Conservation (phyloP, 2,797 vertebrate species). For the Phataginus tricuspis region DNA sequence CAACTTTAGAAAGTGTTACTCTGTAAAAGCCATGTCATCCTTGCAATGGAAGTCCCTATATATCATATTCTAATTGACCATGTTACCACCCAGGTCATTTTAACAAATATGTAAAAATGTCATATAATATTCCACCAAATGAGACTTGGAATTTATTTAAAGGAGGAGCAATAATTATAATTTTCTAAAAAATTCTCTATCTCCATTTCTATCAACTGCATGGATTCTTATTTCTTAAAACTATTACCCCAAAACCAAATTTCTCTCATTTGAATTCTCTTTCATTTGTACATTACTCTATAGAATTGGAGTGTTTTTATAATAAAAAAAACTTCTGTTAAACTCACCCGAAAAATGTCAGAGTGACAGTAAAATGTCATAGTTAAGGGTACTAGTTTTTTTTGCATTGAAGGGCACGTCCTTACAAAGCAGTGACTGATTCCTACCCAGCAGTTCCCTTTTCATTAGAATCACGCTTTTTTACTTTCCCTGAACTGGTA, state of each 20-base stretch:
- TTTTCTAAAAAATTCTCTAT: not conserved
- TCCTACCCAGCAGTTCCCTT: not conserved
- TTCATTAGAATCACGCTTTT: not conserved
- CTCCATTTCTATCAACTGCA: not conserved
- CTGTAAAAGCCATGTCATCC: slow-evolving; percentile 78
- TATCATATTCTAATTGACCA: not conserved
- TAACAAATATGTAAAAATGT: not conserved
- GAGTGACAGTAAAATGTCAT: not conserved
- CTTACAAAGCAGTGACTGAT: not conserved
- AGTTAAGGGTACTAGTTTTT: not conserved
- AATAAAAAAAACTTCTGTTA: not conserved
- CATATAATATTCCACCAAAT: not conserved
- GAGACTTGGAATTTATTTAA: not conserved
- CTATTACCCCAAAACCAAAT: not conserved
- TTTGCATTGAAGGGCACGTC: not conserved
- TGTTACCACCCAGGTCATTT: not conserved
- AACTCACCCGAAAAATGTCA: not conserved
- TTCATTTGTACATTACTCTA: slow-evolving; percentile 7
- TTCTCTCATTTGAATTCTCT: not conserved
- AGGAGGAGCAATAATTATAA: not conserved
- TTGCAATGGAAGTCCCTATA: slow-evolving; percentile 76
- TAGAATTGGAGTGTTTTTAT: not conserved
- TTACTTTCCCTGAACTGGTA: not conserved
- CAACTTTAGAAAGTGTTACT: slow-evolving; percentile 75
- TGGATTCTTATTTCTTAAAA: not conserved